Evolutionary conservation across 2,797 vertebrate species (phyloP).

Genomic region (Ptychadena robeensis): DNA sequence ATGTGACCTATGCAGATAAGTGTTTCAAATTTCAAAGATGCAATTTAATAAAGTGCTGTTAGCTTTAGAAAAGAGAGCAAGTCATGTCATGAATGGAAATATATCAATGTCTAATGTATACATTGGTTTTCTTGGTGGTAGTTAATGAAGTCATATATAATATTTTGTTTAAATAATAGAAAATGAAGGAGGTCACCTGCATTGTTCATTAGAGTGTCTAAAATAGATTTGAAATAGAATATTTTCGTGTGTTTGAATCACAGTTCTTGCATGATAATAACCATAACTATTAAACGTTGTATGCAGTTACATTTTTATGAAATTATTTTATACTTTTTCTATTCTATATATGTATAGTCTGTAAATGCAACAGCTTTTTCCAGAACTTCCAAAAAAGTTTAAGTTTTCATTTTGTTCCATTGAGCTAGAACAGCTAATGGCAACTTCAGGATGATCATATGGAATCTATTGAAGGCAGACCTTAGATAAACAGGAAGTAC

Average conservation of each 20-base stretch:
- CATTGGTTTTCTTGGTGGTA: neutral
- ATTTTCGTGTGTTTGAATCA: neutral
- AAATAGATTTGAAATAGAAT: neutral
- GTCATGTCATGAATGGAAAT: neutral
- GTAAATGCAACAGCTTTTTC: too few relatives aligned
- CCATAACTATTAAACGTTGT: too few relatives aligned
- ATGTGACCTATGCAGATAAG: neutral
- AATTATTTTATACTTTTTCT: too few relatives aligned
- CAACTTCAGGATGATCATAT: neutral
- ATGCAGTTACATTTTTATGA: too few relatives aligned
- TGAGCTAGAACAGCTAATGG: neutral
- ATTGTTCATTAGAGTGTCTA: neutral
- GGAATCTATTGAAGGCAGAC: constrained; percentile 9
- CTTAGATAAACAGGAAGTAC: constrained; percentile 49
- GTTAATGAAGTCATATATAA: neutral
- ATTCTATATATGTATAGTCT: too few relatives aligned
- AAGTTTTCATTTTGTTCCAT: neutral
- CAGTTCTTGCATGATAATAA: too few relatives aligned
- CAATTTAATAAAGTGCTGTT: neutral
- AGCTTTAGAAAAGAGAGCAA: neutral
- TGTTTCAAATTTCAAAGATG: neutral
- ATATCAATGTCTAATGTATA: neutral
- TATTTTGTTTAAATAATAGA: neutral
- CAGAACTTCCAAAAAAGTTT: too few relatives aligned
- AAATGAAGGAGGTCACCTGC: neutral